Evolutionary conservation across 2,113 vertebrate genomes (phyloP), one percentile per base, ranked within the genome.

Genomic region (Apaloderma vittatum): DNA sequence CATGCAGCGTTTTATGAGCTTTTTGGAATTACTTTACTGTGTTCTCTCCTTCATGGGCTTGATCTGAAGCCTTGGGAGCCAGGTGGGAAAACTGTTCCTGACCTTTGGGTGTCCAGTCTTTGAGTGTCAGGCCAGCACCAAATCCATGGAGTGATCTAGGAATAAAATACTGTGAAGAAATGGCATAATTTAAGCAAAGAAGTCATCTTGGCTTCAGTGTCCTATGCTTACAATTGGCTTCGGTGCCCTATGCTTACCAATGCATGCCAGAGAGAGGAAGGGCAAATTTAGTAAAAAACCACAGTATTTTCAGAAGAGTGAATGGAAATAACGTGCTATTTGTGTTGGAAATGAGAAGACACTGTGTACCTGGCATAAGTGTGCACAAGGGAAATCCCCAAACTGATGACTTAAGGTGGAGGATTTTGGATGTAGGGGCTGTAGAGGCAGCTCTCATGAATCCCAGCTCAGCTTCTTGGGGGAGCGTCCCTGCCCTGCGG

Each of bases 121-220:
- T 22, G n/a, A 36, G 36, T 11, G 30, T 15, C 17, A 18, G 77
- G 37, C 16, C 74, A 76, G 62, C 55, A 70, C 32, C 49, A 59
- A 65, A 88, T n/a, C 48, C 1, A 0, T 24, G 19, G 11, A 52
- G 9, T 0, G 1, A 2, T 32, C 36, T 30, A 26, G 34, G 37
- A 66, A 32, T n/a, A 43, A 46, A 73, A 36, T 8, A 66, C 26
- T 4, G 27, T 5, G 24, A 40, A 62, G 46, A 80, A 91, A 80
- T 21, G 9, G 43, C 14, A 19, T 24, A 3, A 76, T 49, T 58
- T n/a, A 49, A 76, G 71, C 11, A 45, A 16, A 13, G 5, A 70
- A 76, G 58, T 48, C 20, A 8, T 71, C 15, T 34, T 62, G 46
- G 62, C 36, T 61, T 82, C 30, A 23, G n/a, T n/a, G n/a, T 9